Conservation (phyloP, 2,113 vertebrate genomes). For the Aspiorhynchus laticeps region DNA sequence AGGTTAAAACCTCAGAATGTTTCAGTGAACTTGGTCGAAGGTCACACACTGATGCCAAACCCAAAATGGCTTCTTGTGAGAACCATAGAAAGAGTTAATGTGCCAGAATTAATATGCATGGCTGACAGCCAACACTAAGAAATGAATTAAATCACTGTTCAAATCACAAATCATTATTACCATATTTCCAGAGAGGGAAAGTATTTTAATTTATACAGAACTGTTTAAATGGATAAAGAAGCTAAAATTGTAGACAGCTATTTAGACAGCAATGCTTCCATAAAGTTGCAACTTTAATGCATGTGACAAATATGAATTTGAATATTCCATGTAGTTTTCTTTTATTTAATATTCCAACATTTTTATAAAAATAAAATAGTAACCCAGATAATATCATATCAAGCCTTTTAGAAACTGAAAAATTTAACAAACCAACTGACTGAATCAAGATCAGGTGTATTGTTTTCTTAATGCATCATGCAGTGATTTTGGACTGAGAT, state of each 20-base stretch:
- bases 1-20: conserved; percentile 41
- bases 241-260: background rate
- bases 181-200: background rate
- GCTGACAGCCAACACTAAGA: background rate
- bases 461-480: too few relatives aligned
- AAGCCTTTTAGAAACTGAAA: background rate
- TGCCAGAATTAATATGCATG: background rate
- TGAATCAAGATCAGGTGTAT: background rate
- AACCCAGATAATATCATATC: background rate
- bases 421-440: background rate
- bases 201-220: background rate
- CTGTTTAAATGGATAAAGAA: background rate
- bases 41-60: conserved; percentile 27
- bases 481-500: background rate
- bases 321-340: background rate
- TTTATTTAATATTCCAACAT: background rate
- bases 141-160: background rate
- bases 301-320: background rate
- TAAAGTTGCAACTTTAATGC: background rate
- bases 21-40: conserved; percentile 28
- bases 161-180: background rate
- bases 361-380: background rate
- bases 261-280: background rate
- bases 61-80: conserved; percentile 12
- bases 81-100: background rate